Conservation (phyloP, 2,888 invertebrate species). For the Belgica antarctica region DNA sequence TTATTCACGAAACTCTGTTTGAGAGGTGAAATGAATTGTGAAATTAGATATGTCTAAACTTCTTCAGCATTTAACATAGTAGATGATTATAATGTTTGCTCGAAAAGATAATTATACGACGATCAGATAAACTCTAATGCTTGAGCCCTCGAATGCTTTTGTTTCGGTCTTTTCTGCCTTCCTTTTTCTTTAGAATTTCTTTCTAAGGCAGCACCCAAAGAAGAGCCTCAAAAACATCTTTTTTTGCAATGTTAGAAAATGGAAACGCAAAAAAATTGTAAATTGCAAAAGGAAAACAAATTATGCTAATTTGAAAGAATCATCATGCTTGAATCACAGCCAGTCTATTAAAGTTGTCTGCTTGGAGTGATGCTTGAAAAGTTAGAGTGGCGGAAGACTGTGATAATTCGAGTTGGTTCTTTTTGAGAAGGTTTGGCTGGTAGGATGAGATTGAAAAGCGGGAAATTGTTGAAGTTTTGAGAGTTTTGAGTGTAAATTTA, state of each 20-base stretch:
- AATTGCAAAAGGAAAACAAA: not conserved
- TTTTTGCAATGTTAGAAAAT: not conserved
- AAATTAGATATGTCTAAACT: conserved; percentile 30
- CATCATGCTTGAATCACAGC: too few relatives aligned
- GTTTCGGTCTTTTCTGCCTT: not conserved
- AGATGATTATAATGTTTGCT: conserved; percentile 38
- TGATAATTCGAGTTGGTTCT: too few relatives aligned
- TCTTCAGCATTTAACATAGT: conserved; percentile 30
- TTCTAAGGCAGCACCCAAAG: not conserved
- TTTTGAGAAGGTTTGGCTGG: too few relatives aligned
- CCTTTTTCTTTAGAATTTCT: not conserved
- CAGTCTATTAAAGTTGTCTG: not conserved
- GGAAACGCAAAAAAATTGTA: not conserved
- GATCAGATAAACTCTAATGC: conserved; percentile 30
- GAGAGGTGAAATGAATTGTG: conserved; percentile 17
- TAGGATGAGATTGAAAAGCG: too few relatives aligned
- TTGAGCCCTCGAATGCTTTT: not conserved
- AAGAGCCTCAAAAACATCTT: not conserved
- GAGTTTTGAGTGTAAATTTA: too few relatives aligned
- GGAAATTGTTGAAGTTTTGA: too few relatives aligned
- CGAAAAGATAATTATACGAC: conserved; percentile 36
- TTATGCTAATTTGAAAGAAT: not conserved
- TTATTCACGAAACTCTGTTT: conserved; percentile 36
- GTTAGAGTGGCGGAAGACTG: not conserved
- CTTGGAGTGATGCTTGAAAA: not conserved